These are phyloP conservation scores for Protodeltote pygarga DNA, from an alignment of 2,888 invertebrate genomes.

Conservation along the genomic window DNA sequence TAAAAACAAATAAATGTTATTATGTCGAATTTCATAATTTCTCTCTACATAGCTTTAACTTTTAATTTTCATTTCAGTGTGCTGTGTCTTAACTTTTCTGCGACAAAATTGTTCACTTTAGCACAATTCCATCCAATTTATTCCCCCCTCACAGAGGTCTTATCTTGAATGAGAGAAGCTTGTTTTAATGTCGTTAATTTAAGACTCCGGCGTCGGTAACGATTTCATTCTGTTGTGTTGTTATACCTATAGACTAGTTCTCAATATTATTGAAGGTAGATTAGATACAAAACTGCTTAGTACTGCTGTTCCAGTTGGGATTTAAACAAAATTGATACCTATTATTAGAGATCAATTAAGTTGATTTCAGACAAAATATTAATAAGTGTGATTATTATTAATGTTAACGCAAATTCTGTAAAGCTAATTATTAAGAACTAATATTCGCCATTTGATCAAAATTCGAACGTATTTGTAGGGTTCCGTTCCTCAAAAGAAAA, in stretches of 20 bases:
- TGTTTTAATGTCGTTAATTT: slow-evolving; percentile 82
- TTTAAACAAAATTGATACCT: slow-evolving; percentile 24
- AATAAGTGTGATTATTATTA: too few species aligned
- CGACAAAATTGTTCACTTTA: slow-evolving; percentile 51
- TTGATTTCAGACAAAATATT: background rate
- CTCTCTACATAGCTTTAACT: too few species aligned
- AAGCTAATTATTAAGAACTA: too few species aligned
- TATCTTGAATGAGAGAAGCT: slow-evolving; percentile 81
- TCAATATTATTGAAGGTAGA: slow-evolving; percentile 46
- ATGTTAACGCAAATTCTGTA: too few species aligned
- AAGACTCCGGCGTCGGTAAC: slow-evolving; percentile 68
- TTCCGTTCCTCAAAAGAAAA: too few species aligned
- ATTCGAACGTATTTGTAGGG: too few species aligned
- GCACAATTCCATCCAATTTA: slow-evolving; percentile 73
- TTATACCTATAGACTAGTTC: slow-evolving; percentile 28
- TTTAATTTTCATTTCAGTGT: slow-evolving; percentile 1
- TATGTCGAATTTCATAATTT: too few species aligned
- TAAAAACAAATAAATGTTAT: too few species aligned
- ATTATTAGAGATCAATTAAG: background rate
- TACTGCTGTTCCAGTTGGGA: slow-evolving; percentile 9
- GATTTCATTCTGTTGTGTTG: slow-evolving; percentile 72
- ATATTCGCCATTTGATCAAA: too few species aligned
- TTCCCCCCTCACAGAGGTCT: slow-evolving; percentile 75
- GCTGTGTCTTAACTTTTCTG: slow-evolving; percentile 27
- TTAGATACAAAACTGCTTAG: slow-evolving; percentile 30